Evolutionary conservation across 2,888 invertebrate species (phyloP).

Genomic region (Alsophila aescularia): DNA sequence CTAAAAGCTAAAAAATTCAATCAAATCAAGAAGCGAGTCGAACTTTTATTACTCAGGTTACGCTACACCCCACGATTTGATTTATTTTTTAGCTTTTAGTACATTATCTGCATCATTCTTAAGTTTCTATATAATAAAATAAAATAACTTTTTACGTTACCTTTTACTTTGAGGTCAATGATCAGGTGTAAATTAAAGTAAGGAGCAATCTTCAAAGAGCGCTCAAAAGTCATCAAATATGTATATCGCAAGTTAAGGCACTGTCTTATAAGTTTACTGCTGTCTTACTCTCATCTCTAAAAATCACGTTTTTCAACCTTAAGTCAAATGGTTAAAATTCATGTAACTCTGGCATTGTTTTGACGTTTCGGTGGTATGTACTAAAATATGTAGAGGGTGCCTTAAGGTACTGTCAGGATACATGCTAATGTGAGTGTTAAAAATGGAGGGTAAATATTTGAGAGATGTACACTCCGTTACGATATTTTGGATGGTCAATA

Average conservation of each 20-base stretch:
- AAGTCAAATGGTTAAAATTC: neutral
- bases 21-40: too few relatives aligned
- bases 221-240: neutral
- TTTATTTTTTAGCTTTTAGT: too few relatives aligned
- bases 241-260: neutral
- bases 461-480: conserved; percentile 39
- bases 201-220: neutral
- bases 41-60: too few relatives aligned
- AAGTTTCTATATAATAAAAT: too few relatives aligned
- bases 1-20: too few relatives aligned
- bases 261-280: neutral
- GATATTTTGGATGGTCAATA: conserved; percentile 32
- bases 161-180: too few relatives aligned
- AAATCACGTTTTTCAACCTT: conserved; percentile 7
- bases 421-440: conserved; percentile 64
- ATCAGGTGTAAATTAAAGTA: too few relatives aligned
- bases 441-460: conserved; percentile 65
- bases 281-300: neutral
- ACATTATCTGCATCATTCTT: too few relatives aligned
- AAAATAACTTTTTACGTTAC: too few relatives aligned
- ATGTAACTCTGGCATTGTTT: neutral
- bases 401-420: conserved; percentile 32
- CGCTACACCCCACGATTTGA: too few relatives aligned
- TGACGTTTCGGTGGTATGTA: conserved; percentile 20
- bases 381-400: conserved; percentile 31